Evolutionary conservation across 2,797 vertebrate genomes (phyloP).

Genomic region (Crypturellus tataupa): DNA sequence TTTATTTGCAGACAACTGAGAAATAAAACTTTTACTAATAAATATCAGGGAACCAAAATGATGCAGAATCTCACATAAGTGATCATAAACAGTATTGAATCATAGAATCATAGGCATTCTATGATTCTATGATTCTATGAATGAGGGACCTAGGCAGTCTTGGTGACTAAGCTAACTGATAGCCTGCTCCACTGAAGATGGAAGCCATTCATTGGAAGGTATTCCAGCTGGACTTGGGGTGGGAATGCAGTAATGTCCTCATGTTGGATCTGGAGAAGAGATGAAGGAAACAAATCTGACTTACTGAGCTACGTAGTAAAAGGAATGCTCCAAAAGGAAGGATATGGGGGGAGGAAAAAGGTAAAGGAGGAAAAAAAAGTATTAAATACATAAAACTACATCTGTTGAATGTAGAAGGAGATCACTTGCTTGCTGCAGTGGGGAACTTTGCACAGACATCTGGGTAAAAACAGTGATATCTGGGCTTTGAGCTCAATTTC

Average conservation of each 20-base stretch:
- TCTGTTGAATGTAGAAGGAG: constrained; percentile 37
- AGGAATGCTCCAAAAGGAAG: background rate
- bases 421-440: constrained; percentile 26
- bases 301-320: background rate
- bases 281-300: background rate
- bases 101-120: too few species aligned
- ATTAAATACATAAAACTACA: background rate
- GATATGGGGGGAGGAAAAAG: too few species aligned
- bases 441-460: background rate
- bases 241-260: background rate
- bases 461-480: constrained; percentile 11
- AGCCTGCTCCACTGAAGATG: background rate
- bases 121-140: too few species aligned
- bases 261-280: background rate
- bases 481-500: constrained; percentile 39
- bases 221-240: background rate
- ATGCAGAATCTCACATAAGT: fast-evolving
- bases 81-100: background rate
- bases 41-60: background rate
- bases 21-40: background rate
- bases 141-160: background rate
- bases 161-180: background rate
- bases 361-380: background rate
- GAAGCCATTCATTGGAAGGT: background rate
- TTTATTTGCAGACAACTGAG: background rate